phyloP scores from a whole-genome alignment of 2,797 vertebrate genomes.

The Hydrolagus colliei region DNA sequence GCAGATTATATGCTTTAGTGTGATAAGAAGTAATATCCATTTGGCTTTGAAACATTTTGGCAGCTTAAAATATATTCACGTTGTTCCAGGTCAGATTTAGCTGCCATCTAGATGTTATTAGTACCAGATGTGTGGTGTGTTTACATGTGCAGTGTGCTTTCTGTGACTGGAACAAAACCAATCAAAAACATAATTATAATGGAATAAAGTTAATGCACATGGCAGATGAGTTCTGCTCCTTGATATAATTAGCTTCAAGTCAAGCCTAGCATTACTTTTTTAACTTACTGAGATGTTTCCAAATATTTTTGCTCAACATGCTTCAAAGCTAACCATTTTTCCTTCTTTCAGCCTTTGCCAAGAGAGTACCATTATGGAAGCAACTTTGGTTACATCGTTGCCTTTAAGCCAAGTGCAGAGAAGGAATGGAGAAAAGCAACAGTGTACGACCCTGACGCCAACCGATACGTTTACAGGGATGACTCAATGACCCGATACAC shows the following conservation, averaged over 20 bases:
- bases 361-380: slow-evolving; percentile 85
- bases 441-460: slow-evolving; percentile 72
- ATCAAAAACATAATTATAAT: background rate
- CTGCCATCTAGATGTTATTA: background rate
- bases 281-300: background rate
- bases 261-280: background rate
- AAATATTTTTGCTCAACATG: no score
- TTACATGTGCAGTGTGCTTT: no score
- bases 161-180: background rate
- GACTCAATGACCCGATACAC: slow-evolving; percentile 68
- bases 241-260: background rate
- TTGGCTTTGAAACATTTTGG: background rate
- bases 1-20: background rate
- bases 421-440: slow-evolving; percentile 79
- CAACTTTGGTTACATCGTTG: slow-evolving; percentile 86
- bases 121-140: background rate
- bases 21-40: no score
- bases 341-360: slow-evolving; percentile 71
- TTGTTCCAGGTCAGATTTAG: background rate
- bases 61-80: background rate
- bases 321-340: background rate
- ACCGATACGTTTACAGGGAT: slow-evolving; percentile 82
- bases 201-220: background rate
- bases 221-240: no score
- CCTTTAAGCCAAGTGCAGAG: slow-evolving; percentile 72